A percentile compares a stretch with the other conserved stretches of the same genome.
Conservation (phyloP, 2,888 invertebrate species). For the Patella depressa region DNA sequence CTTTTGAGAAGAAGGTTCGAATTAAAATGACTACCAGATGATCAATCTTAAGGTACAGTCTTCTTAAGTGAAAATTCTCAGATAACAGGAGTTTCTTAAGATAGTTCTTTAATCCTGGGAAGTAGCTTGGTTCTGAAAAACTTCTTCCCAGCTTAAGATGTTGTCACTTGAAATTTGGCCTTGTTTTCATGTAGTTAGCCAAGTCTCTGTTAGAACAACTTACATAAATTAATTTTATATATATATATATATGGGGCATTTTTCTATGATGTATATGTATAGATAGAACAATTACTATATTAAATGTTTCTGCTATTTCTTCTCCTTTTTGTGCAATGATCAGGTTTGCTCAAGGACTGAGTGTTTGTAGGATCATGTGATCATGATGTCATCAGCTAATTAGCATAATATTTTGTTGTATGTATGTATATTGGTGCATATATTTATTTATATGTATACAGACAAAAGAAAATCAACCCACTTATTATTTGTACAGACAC, state of each 20-base stretch:
- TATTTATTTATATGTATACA: neutral
- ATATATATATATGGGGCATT: neutral
- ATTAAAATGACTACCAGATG: too few species aligned
- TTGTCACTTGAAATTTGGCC: too few species aligned
- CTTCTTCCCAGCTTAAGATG: too few species aligned
- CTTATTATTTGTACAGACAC: too few species aligned
- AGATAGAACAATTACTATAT: slow-evolving; percentile 4
- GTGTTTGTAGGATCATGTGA: neutral
- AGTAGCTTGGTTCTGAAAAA: too few species aligned
- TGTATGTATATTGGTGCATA: neutral
- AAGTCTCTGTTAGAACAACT: neutral
- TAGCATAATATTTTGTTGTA: neutral
- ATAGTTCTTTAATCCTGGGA: too few species aligned
- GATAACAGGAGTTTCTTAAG: too few species aligned
- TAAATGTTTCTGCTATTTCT: neutral
- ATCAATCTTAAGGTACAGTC: too few species aligned
- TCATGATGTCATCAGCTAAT: slow-evolving; percentile 4
- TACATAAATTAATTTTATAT: neutral
- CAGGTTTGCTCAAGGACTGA: slow-evolving; percentile 10
- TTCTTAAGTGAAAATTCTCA: too few species aligned
- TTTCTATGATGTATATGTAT: neutral
- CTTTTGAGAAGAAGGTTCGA: too few species aligned
- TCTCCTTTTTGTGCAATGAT: slow-evolving; percentile 10
- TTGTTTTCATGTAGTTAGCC: neutral
- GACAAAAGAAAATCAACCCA: too few species aligned